Base-by-base conservation (phyloP, 2,797 vertebrate species). In the Hozukius guyotensis region DNA sequence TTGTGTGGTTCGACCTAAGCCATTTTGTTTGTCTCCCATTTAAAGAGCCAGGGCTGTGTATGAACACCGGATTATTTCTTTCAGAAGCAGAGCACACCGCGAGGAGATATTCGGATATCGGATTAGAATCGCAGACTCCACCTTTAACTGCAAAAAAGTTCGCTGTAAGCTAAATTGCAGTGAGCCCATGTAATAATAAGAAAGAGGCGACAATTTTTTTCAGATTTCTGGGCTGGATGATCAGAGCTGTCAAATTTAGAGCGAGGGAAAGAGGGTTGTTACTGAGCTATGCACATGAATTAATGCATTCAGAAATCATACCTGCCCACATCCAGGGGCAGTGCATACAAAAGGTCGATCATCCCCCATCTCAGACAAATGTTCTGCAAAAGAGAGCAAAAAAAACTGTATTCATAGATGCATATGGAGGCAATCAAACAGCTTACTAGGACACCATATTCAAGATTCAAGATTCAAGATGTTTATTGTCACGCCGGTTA, bases 321-420 rank as follows among this genome's bases (percentile, higher is more conserved):
- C 98, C 98, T 99, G 98, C 94, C 98, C 98, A 88, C 98, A 99
- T 91, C 98, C 98, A 1, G 94, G 97, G 85, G 98, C 98, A 88
- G 92, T 94, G 95, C 98, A 99, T 93, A 98, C 98, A 94, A 99
- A 99, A 82, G 98, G 98, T 83, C 97, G 94, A 94, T 99, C 98
- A 96, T 99, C 98, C 93, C 98, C 98, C 98, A 99, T 99, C 94
- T 95, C 91, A 75, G 82, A 90, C 60, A 49, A 78, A 85, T 75
- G 85, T 89, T 91, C 92, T 92, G 85, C 29, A 90, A 84, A 63
- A 77, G 3, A 83, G 24, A 81, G 25, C 2, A 49, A 77, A 22
- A 76, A 56, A 81, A 3, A 11, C 61, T 4, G 32, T 25, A 20
- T 66, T 64, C 13, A 42, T 34, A 1, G 1, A 8, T 4, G 14